Evolutionary conservation across 2,113 vertebrate genomes (phyloP).

Genomic region (Lasiurus borealis): DNA sequence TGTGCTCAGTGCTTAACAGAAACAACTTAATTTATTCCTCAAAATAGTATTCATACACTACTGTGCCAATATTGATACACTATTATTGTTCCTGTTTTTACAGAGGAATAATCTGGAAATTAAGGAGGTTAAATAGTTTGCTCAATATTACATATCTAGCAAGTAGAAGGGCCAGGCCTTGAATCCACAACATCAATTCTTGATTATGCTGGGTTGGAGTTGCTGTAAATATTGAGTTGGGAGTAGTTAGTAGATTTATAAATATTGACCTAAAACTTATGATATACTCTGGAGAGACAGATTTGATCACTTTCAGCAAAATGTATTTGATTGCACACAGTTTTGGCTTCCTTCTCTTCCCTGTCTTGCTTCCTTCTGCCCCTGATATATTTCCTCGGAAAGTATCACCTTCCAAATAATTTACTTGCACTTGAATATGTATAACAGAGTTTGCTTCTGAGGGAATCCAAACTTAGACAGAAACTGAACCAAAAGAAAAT

Average conservation of each 20-base stretch:
- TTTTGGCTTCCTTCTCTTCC: not conserved
- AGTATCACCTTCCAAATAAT: not conserved
- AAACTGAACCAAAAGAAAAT: not conserved
- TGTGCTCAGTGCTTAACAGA: not conserved
- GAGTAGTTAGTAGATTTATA: not conserved
- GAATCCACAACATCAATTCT: not conserved
- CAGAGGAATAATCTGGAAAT: not conserved
- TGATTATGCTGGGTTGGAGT: not conserved
- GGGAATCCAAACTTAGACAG: not conserved
- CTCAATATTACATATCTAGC: not conserved
- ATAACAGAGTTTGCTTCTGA: not conserved
- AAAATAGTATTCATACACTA: not conserved
- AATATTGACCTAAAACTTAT: not conserved
- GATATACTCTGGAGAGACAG: not conserved
- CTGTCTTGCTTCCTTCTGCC: not conserved
- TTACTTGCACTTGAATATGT: not conserved
- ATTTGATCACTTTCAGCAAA: not conserved
- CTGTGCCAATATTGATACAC: not conserved
- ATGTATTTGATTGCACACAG: not conserved
- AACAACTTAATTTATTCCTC: slow-evolving; percentile 9
- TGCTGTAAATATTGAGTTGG: not conserved
- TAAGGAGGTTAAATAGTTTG: not conserved
- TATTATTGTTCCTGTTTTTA: not conserved
- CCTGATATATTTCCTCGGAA: not conserved
- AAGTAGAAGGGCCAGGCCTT: not conserved